These are phyloP conservation scores for Albula glossodonta DNA, from an alignment of 2,113 vertebrate genomes.

Conservation along the genomic window DNA sequence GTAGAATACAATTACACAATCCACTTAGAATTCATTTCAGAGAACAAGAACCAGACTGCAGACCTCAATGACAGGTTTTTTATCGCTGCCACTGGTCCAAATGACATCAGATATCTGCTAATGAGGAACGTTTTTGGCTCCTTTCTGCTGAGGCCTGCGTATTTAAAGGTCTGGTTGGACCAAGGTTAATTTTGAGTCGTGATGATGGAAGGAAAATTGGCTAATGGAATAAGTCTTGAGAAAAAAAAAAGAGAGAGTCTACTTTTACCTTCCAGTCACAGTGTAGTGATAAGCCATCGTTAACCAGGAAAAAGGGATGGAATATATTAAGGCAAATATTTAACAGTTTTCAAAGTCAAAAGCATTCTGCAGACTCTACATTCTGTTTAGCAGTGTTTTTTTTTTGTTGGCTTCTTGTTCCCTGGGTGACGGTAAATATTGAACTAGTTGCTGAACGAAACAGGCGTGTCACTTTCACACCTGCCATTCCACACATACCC, in stretches of 20 bases:
- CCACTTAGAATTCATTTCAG: neutral
- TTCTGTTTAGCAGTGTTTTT: neutral
- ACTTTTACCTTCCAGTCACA: neutral
- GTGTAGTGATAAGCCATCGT: neutral
- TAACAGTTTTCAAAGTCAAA: neutral
- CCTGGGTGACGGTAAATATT: conserved; percentile 22
- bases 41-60: neutral
- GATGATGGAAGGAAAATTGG: neutral
- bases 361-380: neutral
- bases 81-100: neutral
- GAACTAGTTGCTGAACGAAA: neutral
- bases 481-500: conserved; percentile 21
- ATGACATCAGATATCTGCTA: neutral
- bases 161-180: neutral
- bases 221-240: neutral
- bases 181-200: neutral
- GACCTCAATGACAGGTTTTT: neutral
- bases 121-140: neutral
- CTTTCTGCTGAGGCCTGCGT: neutral
- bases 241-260: no score
- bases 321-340: neutral
- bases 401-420: neutral
- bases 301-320: neutral
- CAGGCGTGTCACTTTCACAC: neutral
- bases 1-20: neutral